Evolutionary conservation across 92 coral and sea anemone genomes (phyloP), one percentile per base, ranked within the genome.

Genomic region (Scolanthus callimorphus): DNA sequence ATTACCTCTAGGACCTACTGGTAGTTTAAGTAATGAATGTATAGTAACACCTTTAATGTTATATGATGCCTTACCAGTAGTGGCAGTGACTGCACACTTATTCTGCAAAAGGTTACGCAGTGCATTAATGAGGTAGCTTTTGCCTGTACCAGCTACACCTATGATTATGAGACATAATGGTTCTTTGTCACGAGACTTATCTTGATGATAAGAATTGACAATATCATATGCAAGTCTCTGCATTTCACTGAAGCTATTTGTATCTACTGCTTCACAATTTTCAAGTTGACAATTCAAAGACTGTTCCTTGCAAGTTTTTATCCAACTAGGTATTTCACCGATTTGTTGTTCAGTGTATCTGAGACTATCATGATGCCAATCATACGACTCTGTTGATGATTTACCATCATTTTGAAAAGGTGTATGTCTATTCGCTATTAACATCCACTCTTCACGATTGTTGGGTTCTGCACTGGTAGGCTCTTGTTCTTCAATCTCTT

Each of bases 41-140:
- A 79, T 59, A 15, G 84, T 77, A 9, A 77, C 47, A 19, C 89
- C 89, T 52, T 24, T 67, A 17, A 79, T 72, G 25, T 73, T 72
- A 31, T 50, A 80, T 3, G 76, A 45, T 3, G 82, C 75, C 45
- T 80, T 69, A 3, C 80, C 89, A 19, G 89, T 82, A 25, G 83
- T 76, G 3, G 80, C 84, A 25, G 66, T 60, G 25, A 60, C 66
- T 23, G 24, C 66, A 84, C 90, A 84, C 56, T 54, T 65, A 41
- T 37, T 50, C 11, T 53, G 63, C 26, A 84, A 61, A 59, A 84
- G 85, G 21, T 39, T 73, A 70, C 73, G 77, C 31, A 73, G 58
- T 51, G 81, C 81, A 84, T 84, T 84, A 13, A 85, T 80, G 30
- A 84, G 69, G 71, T 85, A 73, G 62, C 78, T 62, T 34, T 71